These are phyloP conservation scores for Muscina levida DNA, from an alignment of 2,888 invertebrate genomes.

Conservation along the genomic window DNA sequence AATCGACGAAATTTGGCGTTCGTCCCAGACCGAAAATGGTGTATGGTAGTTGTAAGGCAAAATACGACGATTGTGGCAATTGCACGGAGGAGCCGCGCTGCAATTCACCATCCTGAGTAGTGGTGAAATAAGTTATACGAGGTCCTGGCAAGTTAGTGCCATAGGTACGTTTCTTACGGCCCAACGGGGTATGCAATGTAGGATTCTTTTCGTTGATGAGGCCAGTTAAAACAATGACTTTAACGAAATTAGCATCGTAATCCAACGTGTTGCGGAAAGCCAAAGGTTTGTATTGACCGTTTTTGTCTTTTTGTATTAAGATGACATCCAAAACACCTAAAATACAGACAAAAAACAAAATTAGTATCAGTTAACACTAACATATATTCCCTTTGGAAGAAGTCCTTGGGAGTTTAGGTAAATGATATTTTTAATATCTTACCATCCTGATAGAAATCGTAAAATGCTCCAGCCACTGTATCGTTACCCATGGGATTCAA, in stretches of 20 bases:
- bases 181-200: constrained; percentile 86
- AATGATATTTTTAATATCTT: background rate
- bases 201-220: constrained; percentile 86
- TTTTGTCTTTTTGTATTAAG: constrained; percentile 83
- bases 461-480: constrained; percentile 93
- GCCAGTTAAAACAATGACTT: constrained; percentile 95
- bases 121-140: constrained; percentile 91
- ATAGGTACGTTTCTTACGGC: constrained; percentile 88
- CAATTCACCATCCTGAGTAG: constrained; percentile 91
- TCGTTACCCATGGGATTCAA: constrained; percentile 86
- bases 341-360: constrained; percentile 11
- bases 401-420: too few species aligned
- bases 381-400: background rate
- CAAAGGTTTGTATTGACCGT: constrained; percentile 83
- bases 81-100: constrained; percentile 92
- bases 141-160: constrained; percentile 96
- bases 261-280: constrained; percentile 93
- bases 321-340: constrained; percentile 90
- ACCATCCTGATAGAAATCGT: constrained; percentile 96
- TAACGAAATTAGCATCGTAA: constrained; percentile 97
- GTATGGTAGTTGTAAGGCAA: constrained; percentile 96
- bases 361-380: too few species aligned
- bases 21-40: constrained; percentile 98
- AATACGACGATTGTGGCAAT: constrained; percentile 94
- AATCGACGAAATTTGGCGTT: constrained; percentile 98